phyloP scores from a whole-genome alignment of 2,888 invertebrate genomes.

The Nomada goodeniana region DNA sequence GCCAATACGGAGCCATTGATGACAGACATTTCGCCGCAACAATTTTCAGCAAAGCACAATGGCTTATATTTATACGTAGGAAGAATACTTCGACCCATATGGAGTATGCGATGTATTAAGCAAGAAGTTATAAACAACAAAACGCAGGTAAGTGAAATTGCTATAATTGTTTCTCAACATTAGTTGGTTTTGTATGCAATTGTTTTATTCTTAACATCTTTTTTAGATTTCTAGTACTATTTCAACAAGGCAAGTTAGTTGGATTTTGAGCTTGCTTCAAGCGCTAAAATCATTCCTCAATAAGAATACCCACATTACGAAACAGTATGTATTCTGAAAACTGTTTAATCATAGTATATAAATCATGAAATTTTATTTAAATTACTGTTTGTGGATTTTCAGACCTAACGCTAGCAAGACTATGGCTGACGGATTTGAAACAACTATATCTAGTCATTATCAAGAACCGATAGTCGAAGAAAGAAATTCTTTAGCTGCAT shows the following conservation, averaged over 20 bases:
- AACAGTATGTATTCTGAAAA: conserved; percentile 72
- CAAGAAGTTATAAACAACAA: conserved; percentile 81
- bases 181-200: not conserved
- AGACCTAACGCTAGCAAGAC: conserved; percentile 73
- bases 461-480: conserved; percentile 87
- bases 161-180: not conserved
- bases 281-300: conserved; percentile 91
- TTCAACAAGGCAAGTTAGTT: conserved; percentile 80
- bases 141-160: conserved; percentile 65
- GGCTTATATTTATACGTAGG: conserved; percentile 96
- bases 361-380: conserved; percentile 39
- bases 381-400: conserved; percentile 69
- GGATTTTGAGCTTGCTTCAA: conserved; percentile 90
- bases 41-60: conserved; percentile 94
- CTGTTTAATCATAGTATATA: not conserved
- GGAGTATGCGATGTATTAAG: conserved; percentile 92
- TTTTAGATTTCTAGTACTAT: conserved; percentile 78
- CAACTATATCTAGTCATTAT: conserved; percentile 73
- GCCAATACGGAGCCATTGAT: conserved; percentile 69
- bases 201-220: conserved; percentile 11
- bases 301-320: conserved; percentile 86
- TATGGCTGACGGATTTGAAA: conserved; percentile 78
- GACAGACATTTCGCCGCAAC: conserved; percentile 70
- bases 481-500: conserved; percentile 90
- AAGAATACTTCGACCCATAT: conserved; percentile 94